Base-by-base conservation (phyloP, 2,888 invertebrate species). In the Macrophya annulata region DNA sequence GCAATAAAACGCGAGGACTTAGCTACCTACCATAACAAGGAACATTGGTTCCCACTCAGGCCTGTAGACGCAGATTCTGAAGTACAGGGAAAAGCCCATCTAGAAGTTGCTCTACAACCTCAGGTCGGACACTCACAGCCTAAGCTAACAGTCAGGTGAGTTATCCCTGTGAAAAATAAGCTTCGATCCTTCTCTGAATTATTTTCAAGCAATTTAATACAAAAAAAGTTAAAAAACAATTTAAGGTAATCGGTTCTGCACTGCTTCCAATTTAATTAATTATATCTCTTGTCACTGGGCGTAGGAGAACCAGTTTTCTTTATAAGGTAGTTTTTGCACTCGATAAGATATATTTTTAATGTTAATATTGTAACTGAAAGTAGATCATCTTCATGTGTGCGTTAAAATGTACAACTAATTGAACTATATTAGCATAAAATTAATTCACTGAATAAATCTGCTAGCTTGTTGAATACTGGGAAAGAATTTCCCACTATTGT, bases 1-100 rank as follows among this genome's bases (percentile, higher is more conserved):
- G 97, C 98, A 85, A 97, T 98, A 92, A 97, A 97, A 93, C 96
- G 97, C 87, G 98, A 98, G 92, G 98, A 98, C 91, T 94, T 98
- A 89, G 96, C 97, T 90, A 96, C 96, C 88, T 98, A 98, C 94
- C 97, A 98, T 94, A 97, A 97, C 92, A 98, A 97, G 92, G 98
- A 98, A 93, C 97, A 98, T 92, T 98, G 98, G 98, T 98, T 98
- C 93, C 96, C 97, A 83, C 94, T 98, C 93, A 95, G 96, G 90
- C 96, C 97, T 48, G 97, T 98, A 43, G 98, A 98, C 94, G 97
- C 97, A 2, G 98, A 98, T 93, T 97, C 97, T 0, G 98, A 98
- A 94, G 98, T 98, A 85, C 98, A 98, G 94, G 98, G 97, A 88
- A 98, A 98, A 94, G 97, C 97, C 77, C 97, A 98, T 92, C 96